A percentile compares a stretch with the other conserved stretches of the same genome.
These are phyloP conservation scores for Zhuqinia jingwanae DNA, from an alignment of 2,888 invertebrate genomes.

Conservation along the genomic window DNA sequence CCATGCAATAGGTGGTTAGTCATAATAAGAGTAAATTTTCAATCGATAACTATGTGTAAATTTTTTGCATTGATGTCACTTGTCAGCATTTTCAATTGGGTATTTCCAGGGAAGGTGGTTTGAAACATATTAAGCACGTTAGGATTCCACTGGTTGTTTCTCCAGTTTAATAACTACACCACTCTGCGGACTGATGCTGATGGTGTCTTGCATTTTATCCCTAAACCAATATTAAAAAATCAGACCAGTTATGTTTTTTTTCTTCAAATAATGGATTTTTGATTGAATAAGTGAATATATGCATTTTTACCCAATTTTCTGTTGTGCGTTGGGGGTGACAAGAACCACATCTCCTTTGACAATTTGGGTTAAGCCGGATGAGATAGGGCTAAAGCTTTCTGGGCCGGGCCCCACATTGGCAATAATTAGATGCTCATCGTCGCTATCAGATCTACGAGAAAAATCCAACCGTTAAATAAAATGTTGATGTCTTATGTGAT, in stretches of 20 bases:
- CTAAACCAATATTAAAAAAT: background rate
- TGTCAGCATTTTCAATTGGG: too few relatives aligned
- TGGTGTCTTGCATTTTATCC: background rate
- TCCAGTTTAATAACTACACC: slow-evolving; percentile 35
- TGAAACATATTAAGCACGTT: background rate
- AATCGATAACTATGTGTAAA: too few relatives aligned
- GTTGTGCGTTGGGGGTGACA: slow-evolving; percentile 13
- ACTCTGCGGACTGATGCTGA: background rate
- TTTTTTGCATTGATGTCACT: too few relatives aligned
- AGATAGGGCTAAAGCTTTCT: background rate
- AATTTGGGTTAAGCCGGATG: background rate
- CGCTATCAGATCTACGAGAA: background rate
- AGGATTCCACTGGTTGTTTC: slow-evolving; percentile 1
- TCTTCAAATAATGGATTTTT: background rate
- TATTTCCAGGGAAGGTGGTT: background rate
- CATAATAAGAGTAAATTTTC: too few relatives aligned
- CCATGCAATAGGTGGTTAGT: too few relatives aligned
- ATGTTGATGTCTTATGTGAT: too few relatives aligned
- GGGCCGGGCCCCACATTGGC: slow-evolving; percentile 25
- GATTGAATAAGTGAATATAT: background rate
- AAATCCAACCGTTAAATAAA: too few relatives aligned
- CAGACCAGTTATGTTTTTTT: too few relatives aligned
- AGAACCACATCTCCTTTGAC: slow-evolving; percentile 13
- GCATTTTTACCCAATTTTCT: background rate
- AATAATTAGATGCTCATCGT: slow-evolving; percentile 4